Base-by-base conservation (phyloP, 37 sponge, comb jelly and placozoan genomes). In the Chondrosia reniformis region DNA sequence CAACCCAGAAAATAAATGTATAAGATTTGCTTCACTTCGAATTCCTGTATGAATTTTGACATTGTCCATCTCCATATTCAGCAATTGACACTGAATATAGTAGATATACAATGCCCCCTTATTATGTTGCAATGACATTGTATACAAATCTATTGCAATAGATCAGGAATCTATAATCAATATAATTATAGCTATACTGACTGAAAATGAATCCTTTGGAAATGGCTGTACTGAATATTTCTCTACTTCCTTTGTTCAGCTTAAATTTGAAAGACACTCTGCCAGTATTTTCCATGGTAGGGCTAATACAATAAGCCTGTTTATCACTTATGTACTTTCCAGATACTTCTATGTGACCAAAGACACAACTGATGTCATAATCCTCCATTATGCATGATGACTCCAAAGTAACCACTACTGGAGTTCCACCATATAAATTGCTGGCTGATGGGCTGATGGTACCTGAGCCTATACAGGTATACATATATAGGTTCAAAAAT, bases 311-410 rank as follows among this genome's bases (percentile, higher is more conserved):
- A 37, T 25, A 69, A 1, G 38, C 40, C 10, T 13, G 17, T 25
- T 40, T 41, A 37, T 69, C 24, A 33, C 19, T 73, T 12, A 88
- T 10, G 30, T 30, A 72, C 6, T 24, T 22, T 1, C 84, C 84
- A 7, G 28, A 37, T 0, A 17, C 38, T 42, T 19, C 37, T 33
- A 22, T 33, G 21, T 45, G 77, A 22, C 55, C 76, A 80, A 88
- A 88, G 0, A 38, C 45, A 63, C 88, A 88, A 31, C 61, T 39
- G 46, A 88, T 46, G 33, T 79, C 74, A 31, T 80, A 67, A n/a
- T 59, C 24, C 19, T 12, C 45, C 2, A 62, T 36, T 4, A 88
- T 17, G 24, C 32, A 37, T 28, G 62, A 34, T n/a, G n/a, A n/a
- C n/a, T n/a, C n/a, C n/a, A n/a, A n/a, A 69, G 72, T 42, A 25